Conservation (phyloP, 2,797 vertebrate species). For the Intellagama lesueurii region DNA sequence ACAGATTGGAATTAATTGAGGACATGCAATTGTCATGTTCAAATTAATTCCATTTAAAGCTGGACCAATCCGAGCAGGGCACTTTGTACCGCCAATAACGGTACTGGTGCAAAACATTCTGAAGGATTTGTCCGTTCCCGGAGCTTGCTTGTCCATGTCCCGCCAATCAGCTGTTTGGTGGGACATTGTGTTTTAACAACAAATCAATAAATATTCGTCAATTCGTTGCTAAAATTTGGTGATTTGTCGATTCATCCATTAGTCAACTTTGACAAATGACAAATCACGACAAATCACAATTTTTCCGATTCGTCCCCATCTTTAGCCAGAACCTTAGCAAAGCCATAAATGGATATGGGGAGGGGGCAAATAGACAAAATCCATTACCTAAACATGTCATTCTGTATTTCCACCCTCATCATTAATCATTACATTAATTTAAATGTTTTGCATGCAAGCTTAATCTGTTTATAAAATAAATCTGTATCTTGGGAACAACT, state of each 20-base stretch:
- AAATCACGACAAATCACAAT: no score
- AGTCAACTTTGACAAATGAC: no score
- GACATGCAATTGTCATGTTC: background rate
- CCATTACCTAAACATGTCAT: background rate
- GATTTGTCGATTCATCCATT: no score
- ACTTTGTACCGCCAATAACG: background rate
- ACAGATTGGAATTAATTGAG: background rate
- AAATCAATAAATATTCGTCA: no score
- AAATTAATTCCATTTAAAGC: background rate
- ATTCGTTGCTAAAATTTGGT: no score
- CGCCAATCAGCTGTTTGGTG: no score
- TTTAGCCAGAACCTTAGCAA: background rate
- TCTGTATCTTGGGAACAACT: background rate
- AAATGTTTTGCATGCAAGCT: background rate
- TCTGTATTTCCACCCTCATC: background rate
- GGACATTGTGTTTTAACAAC: no score
- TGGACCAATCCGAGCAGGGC: no score
- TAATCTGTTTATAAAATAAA: background rate
- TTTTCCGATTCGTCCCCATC: no score
- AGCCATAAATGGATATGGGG: background rate
- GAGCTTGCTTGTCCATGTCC: no score
- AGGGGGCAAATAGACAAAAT: background rate
- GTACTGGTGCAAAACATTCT: background rate
- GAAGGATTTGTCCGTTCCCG: background rate
- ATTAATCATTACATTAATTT: background rate